Evolutionary conservation across 2,797 vertebrate species (phyloP).

Genomic region (Danio albolineatus): DNA sequence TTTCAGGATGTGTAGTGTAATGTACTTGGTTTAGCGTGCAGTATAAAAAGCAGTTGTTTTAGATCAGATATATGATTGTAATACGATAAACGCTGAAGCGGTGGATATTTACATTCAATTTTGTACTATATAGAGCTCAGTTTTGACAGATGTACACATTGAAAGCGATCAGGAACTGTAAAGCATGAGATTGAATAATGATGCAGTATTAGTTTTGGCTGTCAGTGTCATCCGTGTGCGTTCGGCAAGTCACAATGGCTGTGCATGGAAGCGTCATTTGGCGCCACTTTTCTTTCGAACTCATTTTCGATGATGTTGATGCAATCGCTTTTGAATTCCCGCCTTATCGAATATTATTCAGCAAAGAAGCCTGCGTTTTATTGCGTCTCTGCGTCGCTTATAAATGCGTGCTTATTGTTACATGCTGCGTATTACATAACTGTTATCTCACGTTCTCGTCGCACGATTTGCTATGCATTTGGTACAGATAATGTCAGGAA

Average conservation of each 20-base stretch:
- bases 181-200: neutral
- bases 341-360: neutral
- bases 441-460: neutral
- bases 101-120: neutral
- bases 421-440: constrained; percentile 31
- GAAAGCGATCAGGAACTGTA: neutral
- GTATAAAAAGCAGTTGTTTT: neutral
- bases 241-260: neutral
- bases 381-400: neutral
- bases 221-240: neutral
- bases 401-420: neutral
- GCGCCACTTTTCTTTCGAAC: constrained; percentile 81
- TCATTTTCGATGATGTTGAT: neutral
- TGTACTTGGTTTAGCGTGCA: neutral
- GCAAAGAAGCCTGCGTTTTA: neutral
- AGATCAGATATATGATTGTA: neutral
- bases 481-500: neutral
- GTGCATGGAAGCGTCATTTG: constrained; percentile 68
- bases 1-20: neutral
- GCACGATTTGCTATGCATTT: neutral
- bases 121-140: neutral
- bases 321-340: neutral
- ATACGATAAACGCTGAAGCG: neutral
- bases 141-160: neutral
- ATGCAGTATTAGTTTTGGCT: neutral